Conservation (phyloP, 1,140 invertebrate genomes). For the Drosophila willistoni region DNA sequence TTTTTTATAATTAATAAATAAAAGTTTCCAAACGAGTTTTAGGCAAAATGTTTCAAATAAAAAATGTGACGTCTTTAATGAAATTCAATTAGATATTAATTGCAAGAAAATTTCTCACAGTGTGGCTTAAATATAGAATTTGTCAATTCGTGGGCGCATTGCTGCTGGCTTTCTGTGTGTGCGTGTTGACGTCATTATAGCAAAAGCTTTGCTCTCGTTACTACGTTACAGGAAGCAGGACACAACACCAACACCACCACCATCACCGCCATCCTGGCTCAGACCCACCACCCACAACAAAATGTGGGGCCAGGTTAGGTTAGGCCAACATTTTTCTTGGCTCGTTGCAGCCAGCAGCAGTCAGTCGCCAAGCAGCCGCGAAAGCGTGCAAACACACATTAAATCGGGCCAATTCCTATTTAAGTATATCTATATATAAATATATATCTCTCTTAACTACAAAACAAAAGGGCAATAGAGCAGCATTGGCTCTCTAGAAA, state of each 20-base stretch:
- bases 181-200: conserved; percentile 76
- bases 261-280: not conserved
- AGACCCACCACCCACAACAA: conserved; percentile 22
- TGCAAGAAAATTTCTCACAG: conserved; percentile 39
- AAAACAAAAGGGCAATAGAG: not conserved
- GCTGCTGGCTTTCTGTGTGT: conserved; percentile 42
- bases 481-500: not conserved
- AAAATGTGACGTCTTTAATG: too few species aligned
- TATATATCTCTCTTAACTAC: too few species aligned
- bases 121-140: conserved; percentile 75
- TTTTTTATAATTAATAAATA: too few species aligned
- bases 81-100: too few species aligned
- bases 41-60: too few species aligned
- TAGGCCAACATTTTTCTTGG: conserved; percentile 46
- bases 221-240: conserved; percentile 69
- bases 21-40: too few species aligned
- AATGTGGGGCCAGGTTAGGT: conserved; percentile 26
- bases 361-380: conserved; percentile 70
- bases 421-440: conserved; percentile 1
- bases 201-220: conserved; percentile 66
- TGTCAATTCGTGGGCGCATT: conserved; percentile 51
- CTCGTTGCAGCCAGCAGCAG: conserved; percentile 43
- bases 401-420: conserved; percentile 37
- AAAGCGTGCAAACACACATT: conserved; percentile 57
- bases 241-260: conserved; percentile 27